Evolutionary conservation across 1,140 invertebrate genomes (phyloP).

Genomic region (Steinernema feltiae): DNA sequence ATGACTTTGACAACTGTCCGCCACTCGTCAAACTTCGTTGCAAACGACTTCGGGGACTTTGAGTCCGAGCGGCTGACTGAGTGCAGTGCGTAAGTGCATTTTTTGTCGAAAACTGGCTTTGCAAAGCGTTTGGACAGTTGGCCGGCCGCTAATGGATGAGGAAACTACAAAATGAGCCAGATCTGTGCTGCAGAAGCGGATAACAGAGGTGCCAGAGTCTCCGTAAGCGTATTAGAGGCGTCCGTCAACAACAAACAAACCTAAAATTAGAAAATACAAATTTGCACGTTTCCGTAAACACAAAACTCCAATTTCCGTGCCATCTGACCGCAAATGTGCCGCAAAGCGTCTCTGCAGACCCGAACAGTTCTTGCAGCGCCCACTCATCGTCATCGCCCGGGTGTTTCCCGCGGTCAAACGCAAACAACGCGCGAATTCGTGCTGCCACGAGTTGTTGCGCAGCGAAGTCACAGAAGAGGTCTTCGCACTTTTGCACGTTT

Average conservation of each 20-base stretch:
- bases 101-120: not conserved
- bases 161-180: not conserved
- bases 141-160: not conserved
- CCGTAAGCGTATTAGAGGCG: too few relatives aligned
- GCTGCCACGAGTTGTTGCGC: not conserved
- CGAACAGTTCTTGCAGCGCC: too few relatives aligned
- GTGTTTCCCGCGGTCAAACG: too few relatives aligned
- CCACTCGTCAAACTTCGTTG: not conserved
- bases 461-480: too few relatives aligned
- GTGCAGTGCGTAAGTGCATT: not conserved
- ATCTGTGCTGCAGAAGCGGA: not conserved
- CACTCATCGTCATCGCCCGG: too few relatives aligned
- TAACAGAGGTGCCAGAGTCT: too few relatives aligned
- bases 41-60: not conserved
- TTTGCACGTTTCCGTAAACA: too few relatives aligned
- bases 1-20: not conserved
- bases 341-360: too few relatives aligned
- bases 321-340: too few relatives aligned
- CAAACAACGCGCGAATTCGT: not conserved
- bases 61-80: not conserved
- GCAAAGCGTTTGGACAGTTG: not conserved
- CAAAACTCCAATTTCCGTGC: too few relatives aligned
- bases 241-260: too few relatives aligned
- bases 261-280: too few relatives aligned
- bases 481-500: slow-evolving; percentile 13